Base-by-base conservation (phyloP, 2,888 invertebrate genomes). In the Drosophila koepferae region DNA sequence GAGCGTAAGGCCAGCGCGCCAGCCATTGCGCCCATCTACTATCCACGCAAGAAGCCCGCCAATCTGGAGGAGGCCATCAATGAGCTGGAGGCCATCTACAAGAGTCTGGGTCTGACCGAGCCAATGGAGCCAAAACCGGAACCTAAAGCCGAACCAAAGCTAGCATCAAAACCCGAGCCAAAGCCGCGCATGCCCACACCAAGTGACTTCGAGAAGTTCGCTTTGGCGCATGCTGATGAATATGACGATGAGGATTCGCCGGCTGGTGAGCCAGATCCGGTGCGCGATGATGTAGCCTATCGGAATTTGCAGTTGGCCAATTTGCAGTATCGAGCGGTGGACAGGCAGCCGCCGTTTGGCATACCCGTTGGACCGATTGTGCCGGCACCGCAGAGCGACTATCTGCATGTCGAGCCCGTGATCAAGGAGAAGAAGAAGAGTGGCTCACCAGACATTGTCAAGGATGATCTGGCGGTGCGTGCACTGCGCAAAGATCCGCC, bases 81-180 rank as follows among this genome's bases (percentile, higher is more conserved):
- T 86, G 98, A 98, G 93, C 93, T 98, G 63, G 98, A 98, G 94
- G 96, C 96, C n/a, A 98, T 98, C 90, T 97, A 97, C 91, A 97
- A 97, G 84, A 97, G 97, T 85, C 94, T 98, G 65, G 96, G 96
- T n/a, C 94, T 98, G 59, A 96, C 96, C 0, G 97, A 97, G 36
- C 14, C 88, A 5, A 62, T 83, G 0, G 82, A 78, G 48, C 4
- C 80, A 0, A 59, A 71, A 41, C 12, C 23, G 2, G 40, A 70
- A 7, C 3, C 48, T 0, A 61, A 65, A 1, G 10, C 38, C 2
- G 54, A 63, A 7, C 4, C 69, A 1, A 44, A 62, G 10, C 40
- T 23, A 14, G 40, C 63, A 41, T 8, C 55, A 0, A 77, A 79
- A n/a, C 16, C 36, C 0, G 72, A 71, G 38, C 53, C 80, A 0